These are phyloP conservation scores for Muscicapa adusta DNA, from an alignment of 2,113 vertebrate genomes.

Conservation along the genomic window DNA sequence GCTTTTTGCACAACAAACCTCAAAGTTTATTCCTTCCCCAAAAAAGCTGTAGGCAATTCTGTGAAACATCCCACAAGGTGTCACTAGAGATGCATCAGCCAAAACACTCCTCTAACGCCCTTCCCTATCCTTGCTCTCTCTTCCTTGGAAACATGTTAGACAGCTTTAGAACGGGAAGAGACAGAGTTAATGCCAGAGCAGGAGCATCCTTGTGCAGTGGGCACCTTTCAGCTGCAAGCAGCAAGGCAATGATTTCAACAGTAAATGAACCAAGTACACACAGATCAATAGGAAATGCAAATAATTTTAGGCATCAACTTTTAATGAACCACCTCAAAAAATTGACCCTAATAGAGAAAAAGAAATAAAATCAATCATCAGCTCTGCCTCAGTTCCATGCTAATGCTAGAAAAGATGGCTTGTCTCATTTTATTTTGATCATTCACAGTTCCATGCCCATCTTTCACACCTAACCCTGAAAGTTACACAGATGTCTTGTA, in stretches of 20 bases:
- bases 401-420: background rate
- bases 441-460: background rate
- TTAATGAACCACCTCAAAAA: background rate
- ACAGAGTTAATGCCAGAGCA: background rate
- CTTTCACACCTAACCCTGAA: background rate
- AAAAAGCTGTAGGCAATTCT: rapidly evolving
- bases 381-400: background rate
- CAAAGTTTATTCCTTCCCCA: background rate
- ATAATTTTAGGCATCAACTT: background rate
- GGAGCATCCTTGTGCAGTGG: background rate
- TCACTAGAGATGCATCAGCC: slow-evolving; percentile 9
- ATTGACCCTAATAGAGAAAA: background rate
- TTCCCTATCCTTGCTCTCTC: background rate
- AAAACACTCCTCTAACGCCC: background rate
- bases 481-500: background rate
- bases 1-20: background rate
- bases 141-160: background rate
- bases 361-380: background rate
- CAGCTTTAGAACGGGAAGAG: background rate
- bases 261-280: background rate
- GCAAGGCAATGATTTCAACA: background rate
- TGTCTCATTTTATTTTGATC: background rate
- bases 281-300: background rate
- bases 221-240: background rate
- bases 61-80: slow-evolving; percentile 16